Evolutionary conservation across 2,888 invertebrate species (phyloP), one percentile per base, ranked within the genome.

Genomic region (Corythucha ciliata): DNA sequence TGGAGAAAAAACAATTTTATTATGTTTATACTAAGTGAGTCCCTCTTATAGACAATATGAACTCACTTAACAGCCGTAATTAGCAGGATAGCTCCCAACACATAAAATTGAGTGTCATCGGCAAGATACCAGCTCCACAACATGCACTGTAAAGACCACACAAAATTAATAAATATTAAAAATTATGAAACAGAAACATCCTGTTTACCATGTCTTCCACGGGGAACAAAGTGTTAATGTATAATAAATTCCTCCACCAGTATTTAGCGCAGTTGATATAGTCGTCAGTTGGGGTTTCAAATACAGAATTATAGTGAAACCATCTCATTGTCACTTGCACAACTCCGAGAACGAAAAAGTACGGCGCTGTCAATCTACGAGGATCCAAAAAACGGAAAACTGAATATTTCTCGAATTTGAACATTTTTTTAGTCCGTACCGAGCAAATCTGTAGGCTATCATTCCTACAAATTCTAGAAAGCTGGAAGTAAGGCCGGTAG

Each of bases 111-210:
- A 0, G 88, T 86, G 66, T 89, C 88, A 61, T 88, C 86, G 1
- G 88, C 84, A 26, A 89, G 71, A 64, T 89, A 88, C 88, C 88
- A 89, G 71, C 87, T 88, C 88, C 88, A 89, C 27, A 88, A 66
- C 88, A 89, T 88, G 66, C 88, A 89, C 87, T 88, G 71, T 36
- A 71, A 71, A 53, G 51, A 40, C n/a, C 54, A 52, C 12, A 10
- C 27, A 22, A 21, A 48, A 46, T 26, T 46, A 7, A 27, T 6
- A 6, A 24, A 36, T 3, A 12, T 20, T 18, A 18, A 20, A 5
- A 29, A 8, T 29, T n/a, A 29, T 29, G n/a, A 36, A 36, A 14
- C 16, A 8, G 36, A 10, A 36, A 14, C 8, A 16, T 14, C 8
- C 44, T 24, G 63, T 63, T 63, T 56, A 69, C 69, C 62, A 67